A percentile compares a stretch with the other conserved stretches of the same genome.
These are phyloP conservation scores for Drosophila quinaria DNA, from an alignment of 2,888 invertebrate species.

Conservation along the genomic window DNA sequence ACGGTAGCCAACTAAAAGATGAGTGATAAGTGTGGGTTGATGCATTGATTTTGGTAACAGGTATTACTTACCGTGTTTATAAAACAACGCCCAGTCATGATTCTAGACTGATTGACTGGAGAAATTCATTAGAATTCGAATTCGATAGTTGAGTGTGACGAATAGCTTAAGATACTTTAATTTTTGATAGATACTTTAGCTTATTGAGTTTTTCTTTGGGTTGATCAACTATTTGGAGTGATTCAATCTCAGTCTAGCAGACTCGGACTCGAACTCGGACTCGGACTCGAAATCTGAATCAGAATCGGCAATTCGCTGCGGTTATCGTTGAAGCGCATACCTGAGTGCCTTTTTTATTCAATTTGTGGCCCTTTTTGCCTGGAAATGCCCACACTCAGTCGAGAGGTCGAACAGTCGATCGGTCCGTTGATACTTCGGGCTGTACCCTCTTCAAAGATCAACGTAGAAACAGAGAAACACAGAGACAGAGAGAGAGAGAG, in stretches of 20 bases:
- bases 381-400: slow-evolving; percentile 45
- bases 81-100: neutral
- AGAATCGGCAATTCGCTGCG: slow-evolving; percentile 67
- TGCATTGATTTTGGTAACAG: slow-evolving; percentile 13
- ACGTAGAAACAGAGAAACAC: neutral
- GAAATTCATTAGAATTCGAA: slow-evolving; percentile 14
- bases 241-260: neutral
- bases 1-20: slow-evolving; percentile 18
- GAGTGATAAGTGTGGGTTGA: slow-evolving; percentile 22
- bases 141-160: neutral
- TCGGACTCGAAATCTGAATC: neutral
- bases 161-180: slow-evolving; percentile 1
- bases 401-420: slow-evolving; percentile 51
- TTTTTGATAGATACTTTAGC: slow-evolving; percentile 9
- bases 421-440: slow-evolving; percentile 63
- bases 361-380: slow-evolving; percentile 41
- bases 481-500: no score
- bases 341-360: slow-evolving; percentile 65
- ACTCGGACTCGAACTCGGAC: neutral
- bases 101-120: neutral
- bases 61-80: neutral
- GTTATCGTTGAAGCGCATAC: slow-evolving; percentile 76
- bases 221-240: neutral
- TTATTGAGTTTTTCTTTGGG: neutral
- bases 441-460: slow-evolving; percentile 73